Base-by-base conservation (phyloP, 2,113 vertebrate species). In the Ancistrus triradiatus region DNA sequence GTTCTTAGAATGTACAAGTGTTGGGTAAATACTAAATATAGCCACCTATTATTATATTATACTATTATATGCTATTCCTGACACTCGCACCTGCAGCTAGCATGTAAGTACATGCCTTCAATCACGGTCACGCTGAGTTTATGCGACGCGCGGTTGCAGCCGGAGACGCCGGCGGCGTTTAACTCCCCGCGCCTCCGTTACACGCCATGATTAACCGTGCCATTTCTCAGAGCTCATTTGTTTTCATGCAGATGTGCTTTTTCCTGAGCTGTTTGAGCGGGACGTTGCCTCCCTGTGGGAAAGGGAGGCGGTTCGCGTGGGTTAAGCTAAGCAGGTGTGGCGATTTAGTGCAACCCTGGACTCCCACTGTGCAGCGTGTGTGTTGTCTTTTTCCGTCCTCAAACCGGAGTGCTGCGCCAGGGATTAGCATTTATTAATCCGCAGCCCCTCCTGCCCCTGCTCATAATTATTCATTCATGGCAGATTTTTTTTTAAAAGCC, bases 401-500 rank as follows among this genome's bases (percentile, higher is more conserved):
- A 44, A 55, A 53, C 50, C 53, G 38, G 40, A 63, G 47, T 10
- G 74, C 75, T 72, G 68, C 77, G 59, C 64, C 70, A 68, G 74
- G 55, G 68, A 81, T 84, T 83, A 82, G 51, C 76, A 87, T 86
- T 78, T 81, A 82, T 85, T 73, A 81, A 83, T 81, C 80, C 52
- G 63, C 59, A 50, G 64, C 13, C 35, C 33, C 48, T 15, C 22
- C 17, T 43, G 21, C 24, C 28, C 15, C 4, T 3, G 25, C 51
- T 70, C 63, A 50, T 31, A 74, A 84, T 85, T 84, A 86, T 87
- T 88, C 87, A 86, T 87, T 86, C 76, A 63, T 72, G 69, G 72
- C 70, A 83, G 79, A 84, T 86, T 76, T 85, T 85, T 66, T 71
- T 84, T 85, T 66, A 81, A 82, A 79, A 66, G 64, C 64, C 56